A percentile compares a stretch with the other conserved stretches of the same genome.
Evolutionary conservation across 2,797 vertebrate species (phyloP).

Genomic region (Tympanoctomys barrerae): DNA sequence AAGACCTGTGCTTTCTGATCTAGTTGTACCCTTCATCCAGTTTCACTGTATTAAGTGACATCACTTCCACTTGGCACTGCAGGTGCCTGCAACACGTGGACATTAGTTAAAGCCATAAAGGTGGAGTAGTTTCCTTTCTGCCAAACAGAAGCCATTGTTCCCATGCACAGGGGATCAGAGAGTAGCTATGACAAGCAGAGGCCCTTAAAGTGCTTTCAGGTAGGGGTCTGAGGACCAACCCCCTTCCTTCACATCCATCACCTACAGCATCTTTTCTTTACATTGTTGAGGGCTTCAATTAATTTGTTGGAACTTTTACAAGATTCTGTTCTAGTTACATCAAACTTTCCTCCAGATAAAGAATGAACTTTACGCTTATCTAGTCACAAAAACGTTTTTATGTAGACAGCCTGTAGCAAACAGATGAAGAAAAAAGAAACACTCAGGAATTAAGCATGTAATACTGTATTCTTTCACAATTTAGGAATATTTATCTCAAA

Average conservation of each 20-base stretch:
- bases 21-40: not conserved
- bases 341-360: not conserved
- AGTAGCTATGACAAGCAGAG: not conserved
- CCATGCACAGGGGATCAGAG: not conserved
- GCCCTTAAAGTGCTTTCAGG: not conserved
- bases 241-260: not conserved
- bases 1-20: not conserved
- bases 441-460: not conserved
- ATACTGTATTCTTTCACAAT: not conserved
- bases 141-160: not conserved
- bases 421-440: not conserved
- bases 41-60: not conserved
- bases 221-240: not conserved
- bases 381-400: not conserved
- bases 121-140: constrained; percentile 32
- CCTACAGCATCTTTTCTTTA: not conserved
- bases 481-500: not conserved
- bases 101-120: not conserved
- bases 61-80: fast-evolving
- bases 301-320: not conserved
- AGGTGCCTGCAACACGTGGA: not conserved
- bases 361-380: not conserved
- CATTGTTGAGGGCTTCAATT: not conserved
- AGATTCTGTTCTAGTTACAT: not conserved
- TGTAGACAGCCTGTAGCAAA: not conserved